Percentiles rank a stretch among this genome's conserved stretches.
Evolutionary conservation across 2,797 vertebrate genomes (phyloP).

Genomic region (Ctenochaetus hawaiiensis): DNA sequence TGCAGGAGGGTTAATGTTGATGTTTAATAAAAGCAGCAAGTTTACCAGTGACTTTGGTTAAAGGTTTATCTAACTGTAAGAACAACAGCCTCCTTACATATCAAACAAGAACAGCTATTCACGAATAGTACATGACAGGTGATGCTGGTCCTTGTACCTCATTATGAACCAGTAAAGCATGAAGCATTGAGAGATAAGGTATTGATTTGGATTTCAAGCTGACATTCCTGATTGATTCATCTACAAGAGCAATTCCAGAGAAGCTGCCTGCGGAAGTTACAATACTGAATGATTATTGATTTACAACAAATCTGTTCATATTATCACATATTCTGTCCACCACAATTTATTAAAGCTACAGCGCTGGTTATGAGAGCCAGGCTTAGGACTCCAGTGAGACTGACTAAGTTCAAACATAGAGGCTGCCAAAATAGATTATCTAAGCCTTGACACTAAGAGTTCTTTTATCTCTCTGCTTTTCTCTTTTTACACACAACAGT

Average conservation of each 20-base stretch:
- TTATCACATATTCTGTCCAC: no score
- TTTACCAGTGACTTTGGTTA: conserved; percentile 26
- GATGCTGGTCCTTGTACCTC: not conserved
- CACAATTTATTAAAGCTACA: no score
- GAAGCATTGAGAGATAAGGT: not conserved
- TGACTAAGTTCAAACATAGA: not conserved
- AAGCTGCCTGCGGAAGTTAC: not conserved
- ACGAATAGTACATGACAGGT: not conserved
- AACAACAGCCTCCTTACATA: not conserved
- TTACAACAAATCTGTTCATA: not conserved
- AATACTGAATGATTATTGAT: not conserved
- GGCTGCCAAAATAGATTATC: not conserved
- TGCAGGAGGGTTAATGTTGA: not conserved
- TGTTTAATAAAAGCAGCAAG: conserved; percentile 10
- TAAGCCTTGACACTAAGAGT: not conserved
- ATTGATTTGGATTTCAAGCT: not conserved
- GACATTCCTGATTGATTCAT: not conserved
- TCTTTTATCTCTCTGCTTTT: not conserved
- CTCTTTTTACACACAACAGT: not conserved
- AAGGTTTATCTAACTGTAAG: conserved; percentile 22
- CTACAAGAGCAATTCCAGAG: not conserved
- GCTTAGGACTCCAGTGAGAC: no score
- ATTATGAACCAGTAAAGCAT: not conserved
- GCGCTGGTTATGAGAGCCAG: no score
- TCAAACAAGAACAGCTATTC: not conserved